Evolutionary conservation across 2,888 invertebrate species (phyloP).

Genomic region (Caenorhabditis wallacei): DNA sequence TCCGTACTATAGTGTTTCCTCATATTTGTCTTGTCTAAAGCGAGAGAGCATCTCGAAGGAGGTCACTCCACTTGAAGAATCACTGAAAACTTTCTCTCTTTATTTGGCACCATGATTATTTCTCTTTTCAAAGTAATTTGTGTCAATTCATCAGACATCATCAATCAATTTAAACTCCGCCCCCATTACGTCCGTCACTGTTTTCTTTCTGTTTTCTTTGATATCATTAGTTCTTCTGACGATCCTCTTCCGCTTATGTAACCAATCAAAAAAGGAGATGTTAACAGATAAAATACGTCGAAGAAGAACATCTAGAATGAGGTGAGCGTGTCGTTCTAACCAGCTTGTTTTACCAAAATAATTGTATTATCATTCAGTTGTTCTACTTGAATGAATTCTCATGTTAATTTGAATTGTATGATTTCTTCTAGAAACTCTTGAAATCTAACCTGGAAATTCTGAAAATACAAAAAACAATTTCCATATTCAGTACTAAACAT

Average conservation of each 20-base stretch:
- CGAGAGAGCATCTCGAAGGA: slow-evolving; percentile 3
- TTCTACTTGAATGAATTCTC: background rate
- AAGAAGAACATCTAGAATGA: slow-evolving; percentile 30
- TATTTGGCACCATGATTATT: slow-evolving; percentile 15
- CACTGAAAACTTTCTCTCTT: background rate
- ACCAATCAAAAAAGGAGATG: slow-evolving; percentile 21
- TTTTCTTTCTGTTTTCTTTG: slow-evolving; percentile 5
- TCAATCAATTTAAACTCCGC: slow-evolving; percentile 22
- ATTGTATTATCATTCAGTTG: background rate
- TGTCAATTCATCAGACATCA: slow-evolving; percentile 1
- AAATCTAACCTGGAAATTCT: too few species aligned
- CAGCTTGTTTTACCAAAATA: slow-evolving; percentile 34
- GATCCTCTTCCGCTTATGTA: slow-evolving; percentile 16
- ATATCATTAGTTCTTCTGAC: slow-evolving; percentile 15
- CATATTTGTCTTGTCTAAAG: slow-evolving; percentile 7
- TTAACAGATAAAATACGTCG: slow-evolving; percentile 22
- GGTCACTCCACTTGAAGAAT: slow-evolving; percentile 23
- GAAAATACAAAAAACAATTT: too few species aligned
- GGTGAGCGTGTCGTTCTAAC: slow-evolving; percentile 23
- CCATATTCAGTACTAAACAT: too few species aligned
- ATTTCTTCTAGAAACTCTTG: too few species aligned
- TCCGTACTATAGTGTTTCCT: background rate
- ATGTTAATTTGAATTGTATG: background rate
- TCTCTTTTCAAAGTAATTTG: background rate
- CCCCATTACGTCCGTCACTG: background rate